Evolutionary conservation across 2,797 vertebrate species (phyloP).

Genomic region (Anableps anableps): DNA sequence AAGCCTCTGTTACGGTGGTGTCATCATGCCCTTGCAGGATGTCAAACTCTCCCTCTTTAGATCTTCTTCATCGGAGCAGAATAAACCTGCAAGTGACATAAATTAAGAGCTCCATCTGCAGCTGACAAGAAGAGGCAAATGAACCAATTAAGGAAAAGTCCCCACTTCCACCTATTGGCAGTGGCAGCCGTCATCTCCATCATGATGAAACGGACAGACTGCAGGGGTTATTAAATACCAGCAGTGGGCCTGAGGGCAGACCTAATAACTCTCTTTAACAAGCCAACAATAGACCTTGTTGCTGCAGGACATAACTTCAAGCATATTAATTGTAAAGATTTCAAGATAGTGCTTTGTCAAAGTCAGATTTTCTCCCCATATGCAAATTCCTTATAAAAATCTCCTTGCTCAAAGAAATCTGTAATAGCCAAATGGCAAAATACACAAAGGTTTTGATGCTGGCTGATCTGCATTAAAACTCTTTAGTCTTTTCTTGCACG

Average conservation of each 20-base stretch:
- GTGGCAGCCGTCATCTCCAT: constrained; percentile 64
- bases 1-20: constrained; percentile 29
- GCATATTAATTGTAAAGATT: constrained; percentile 50
- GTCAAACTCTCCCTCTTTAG: constrained; percentile 83
- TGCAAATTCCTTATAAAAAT: constrained; percentile 7
- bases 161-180: constrained; percentile 71
- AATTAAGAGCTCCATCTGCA: constrained; percentile 86
- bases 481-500: constrained; percentile 4
- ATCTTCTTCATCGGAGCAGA: constrained; percentile 81
- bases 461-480: constrained; percentile 23
- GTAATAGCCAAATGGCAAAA: constrained; percentile 27
- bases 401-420: constrained; percentile 38
- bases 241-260: constrained; percentile 47
- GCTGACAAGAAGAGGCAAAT: constrained; percentile 76
- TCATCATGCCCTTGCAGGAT: constrained; percentile 39
- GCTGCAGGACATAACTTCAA: constrained; percentile 55
- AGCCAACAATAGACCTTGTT: constrained; percentile 54
- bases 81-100: constrained; percentile 84
- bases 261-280: constrained; percentile 68
- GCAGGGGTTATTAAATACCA: constrained; percentile 72
- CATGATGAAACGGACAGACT: constrained; percentile 66
- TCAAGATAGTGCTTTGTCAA: constrained; percentile 34
- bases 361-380: too few relatives aligned
- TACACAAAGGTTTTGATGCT: constrained; percentile 34
- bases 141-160: constrained; percentile 67